A percentile compares a stretch with the other conserved stretches of the same genome.
These are phyloP conservation scores for Periophthalmus magnuspinnatus DNA, from an alignment of 2,797 vertebrate species.

Conservation along the genomic window DNA sequence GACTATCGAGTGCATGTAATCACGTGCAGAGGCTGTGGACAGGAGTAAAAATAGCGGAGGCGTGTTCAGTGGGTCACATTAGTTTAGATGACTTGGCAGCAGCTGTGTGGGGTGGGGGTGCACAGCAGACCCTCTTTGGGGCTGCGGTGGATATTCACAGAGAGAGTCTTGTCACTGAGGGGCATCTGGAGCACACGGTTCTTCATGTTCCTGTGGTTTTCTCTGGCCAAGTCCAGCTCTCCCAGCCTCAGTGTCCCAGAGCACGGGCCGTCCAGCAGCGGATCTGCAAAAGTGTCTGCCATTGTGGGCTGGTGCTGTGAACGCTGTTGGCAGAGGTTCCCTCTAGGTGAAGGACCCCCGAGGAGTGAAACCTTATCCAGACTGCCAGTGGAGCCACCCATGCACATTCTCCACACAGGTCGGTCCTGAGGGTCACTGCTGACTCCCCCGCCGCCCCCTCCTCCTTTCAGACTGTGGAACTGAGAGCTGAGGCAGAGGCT, in stretches of 20 bases:
- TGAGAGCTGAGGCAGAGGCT: slow-evolving; percentile 93
- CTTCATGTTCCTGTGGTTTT: slow-evolving; percentile 90
- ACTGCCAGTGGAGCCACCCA: slow-evolving; percentile 82
- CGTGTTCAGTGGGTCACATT: slow-evolving; percentile 13
- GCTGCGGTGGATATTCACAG: slow-evolving; percentile 92
- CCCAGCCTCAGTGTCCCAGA: slow-evolving; percentile 80
- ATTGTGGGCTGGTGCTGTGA: slow-evolving; percentile 53
- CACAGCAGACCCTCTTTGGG: slow-evolving; percentile 93
- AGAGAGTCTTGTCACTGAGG: slow-evolving; percentile 96
- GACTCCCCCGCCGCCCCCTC: slow-evolving; percentile 42
- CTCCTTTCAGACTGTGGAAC: slow-evolving; percentile 80
- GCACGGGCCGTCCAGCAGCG: slow-evolving; percentile 75
- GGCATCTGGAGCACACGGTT: slow-evolving; percentile 94
- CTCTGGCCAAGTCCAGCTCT: slow-evolving; percentile 84
- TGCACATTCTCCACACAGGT: slow-evolving; percentile 95
- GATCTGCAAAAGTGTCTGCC: slow-evolving; percentile 60
- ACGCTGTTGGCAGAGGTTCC: slow-evolving; percentile 62
- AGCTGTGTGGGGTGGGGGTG: slow-evolving; percentile 91
- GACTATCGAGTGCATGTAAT: slow-evolving; percentile 12
- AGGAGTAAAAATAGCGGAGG: slow-evolving; percentile 3
- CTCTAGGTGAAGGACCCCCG: slow-evolving; percentile 68
- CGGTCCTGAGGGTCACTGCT: slow-evolving; percentile 87
- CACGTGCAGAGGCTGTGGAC: slow-evolving; percentile 12
- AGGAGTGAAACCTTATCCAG: slow-evolving; percentile 78
- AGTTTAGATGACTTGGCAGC: slow-evolving; percentile 96